Evolutionary conservation across 2,888 invertebrate genomes (phyloP).

Genomic region (Coleophora flavipennella): DNA sequence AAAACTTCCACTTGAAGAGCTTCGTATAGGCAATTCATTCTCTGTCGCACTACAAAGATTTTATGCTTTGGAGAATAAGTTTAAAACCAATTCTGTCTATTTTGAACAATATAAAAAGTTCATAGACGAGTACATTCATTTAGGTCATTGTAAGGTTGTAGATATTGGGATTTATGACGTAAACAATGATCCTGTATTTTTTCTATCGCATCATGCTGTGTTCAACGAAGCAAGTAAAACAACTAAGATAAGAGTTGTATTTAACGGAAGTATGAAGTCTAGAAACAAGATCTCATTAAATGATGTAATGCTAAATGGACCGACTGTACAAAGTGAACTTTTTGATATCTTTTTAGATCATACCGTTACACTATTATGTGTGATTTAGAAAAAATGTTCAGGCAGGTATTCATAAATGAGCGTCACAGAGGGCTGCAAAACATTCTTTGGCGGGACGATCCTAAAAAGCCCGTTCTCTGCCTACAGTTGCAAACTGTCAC

Average conservation of each 20-base stretch:
- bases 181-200: constrained; percentile 7
- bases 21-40: too few species aligned
- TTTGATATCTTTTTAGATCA: constrained; percentile 17
- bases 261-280: constrained; percentile 10
- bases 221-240: constrained; percentile 9
- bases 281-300: constrained; percentile 2
- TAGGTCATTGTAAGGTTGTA: constrained; percentile 6
- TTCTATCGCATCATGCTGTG: constrained; percentile 12
- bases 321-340: too few species aligned
- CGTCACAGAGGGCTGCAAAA: too few species aligned
- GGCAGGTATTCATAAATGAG: constrained; percentile 3
- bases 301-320: constrained; percentile 7
- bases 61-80: too few species aligned
- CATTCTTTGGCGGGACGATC: too few species aligned
- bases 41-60: too few species aligned
- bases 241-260: constrained; percentile 6
- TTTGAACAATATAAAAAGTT: too few species aligned
- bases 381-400: constrained; percentile 18
- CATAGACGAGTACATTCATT: constrained; percentile 5
- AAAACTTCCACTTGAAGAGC: too few species aligned
- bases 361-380: constrained; percentile 12
- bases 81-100: too few species aligned
- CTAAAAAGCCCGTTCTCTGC: too few species aligned
- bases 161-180: constrained; percentile 3
- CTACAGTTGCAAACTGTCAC: too few species aligned